phyloP scores from a whole-genome alignment of 2,888 invertebrate genomes.

The Lithophane ornitopus region DNA sequence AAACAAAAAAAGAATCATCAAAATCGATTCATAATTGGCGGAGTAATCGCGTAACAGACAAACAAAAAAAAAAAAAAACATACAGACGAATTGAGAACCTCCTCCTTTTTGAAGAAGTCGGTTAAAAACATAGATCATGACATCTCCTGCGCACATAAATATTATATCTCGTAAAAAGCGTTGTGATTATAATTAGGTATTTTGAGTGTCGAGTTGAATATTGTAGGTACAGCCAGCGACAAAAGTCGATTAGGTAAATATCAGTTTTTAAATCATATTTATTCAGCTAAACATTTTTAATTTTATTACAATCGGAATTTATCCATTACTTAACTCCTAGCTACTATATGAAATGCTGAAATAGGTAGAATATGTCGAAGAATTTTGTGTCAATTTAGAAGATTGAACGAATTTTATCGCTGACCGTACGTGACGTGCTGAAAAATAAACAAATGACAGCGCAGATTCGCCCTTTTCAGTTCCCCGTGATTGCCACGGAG shows the following conservation, averaged over 20 bases:
- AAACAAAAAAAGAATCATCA: too few relatives aligned
- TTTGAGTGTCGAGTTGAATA: background rate
- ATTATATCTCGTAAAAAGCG: background rate
- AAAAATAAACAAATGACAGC: constrained; percentile 24
- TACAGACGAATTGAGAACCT: too few relatives aligned
- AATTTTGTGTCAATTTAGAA: background rate
- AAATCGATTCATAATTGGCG: too few relatives aligned
- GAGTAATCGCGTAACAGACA: too few relatives aligned
- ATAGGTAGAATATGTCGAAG: background rate
- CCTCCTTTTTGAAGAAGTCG: too few relatives aligned
- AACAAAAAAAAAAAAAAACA: too few relatives aligned
- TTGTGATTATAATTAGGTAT: background rate
- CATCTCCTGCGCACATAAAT: background rate
- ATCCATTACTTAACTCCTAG: background rate
- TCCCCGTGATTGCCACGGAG: constrained; percentile 25
- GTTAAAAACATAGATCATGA: constrained; percentile 4
- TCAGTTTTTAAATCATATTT: background rate
- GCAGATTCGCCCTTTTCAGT: constrained; percentile 20
- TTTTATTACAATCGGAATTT: background rate
- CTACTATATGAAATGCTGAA: background rate
- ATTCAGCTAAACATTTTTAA: background rate
- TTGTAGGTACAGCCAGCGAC: background rate
- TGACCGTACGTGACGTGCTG: background rate
- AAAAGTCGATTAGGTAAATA: background rate
- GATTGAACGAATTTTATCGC: background rate